These are phyloP conservation scores for Arvicanthis niloticus DNA, from an alignment of 2,113 vertebrate species.

Conservation along the genomic window DNA sequence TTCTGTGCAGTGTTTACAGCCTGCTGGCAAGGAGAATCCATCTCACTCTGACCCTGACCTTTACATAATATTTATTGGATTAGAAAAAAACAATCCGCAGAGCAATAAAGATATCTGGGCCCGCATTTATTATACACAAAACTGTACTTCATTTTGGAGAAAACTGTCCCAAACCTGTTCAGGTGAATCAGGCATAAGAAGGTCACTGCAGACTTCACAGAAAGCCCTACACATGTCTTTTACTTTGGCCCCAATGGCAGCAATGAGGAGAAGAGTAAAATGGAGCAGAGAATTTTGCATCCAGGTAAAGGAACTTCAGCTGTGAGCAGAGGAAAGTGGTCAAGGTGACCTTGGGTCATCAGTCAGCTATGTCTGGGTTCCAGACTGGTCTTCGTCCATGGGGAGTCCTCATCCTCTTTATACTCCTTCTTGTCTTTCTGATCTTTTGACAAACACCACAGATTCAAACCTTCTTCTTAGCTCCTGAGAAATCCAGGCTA, in stretches of 20 bases:
- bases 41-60: slow-evolving; percentile 80
- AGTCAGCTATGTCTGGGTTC: background rate
- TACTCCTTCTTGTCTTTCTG: background rate
- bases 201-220: slow-evolving; percentile 64
- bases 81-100: slow-evolving; percentile 67
- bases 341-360: background rate
- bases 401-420: fast-evolving
- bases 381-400: background rate
- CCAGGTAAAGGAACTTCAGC: background rate
- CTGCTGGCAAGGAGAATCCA: slow-evolving; percentile 64
- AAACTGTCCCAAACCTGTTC: slow-evolving; percentile 68
- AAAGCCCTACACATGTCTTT: slow-evolving; percentile 50
- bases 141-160: slow-evolving; percentile 54
- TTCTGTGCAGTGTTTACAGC: slow-evolving; percentile 73
- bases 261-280: background rate
- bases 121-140: slow-evolving; percentile 53
- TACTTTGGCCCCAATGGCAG: background rate
- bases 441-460: background rate
- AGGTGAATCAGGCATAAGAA: slow-evolving; percentile 59
- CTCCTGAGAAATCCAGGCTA: background rate
- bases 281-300: background rate
- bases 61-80: slow-evolving; percentile 57
- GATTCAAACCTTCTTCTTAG: background rate
- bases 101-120: slow-evolving; percentile 66
- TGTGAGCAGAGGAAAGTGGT: background rate